Evolutionary conservation across 2,888 invertebrate genomes (phyloP).

Genomic region (Oxytorus armatus): DNA sequence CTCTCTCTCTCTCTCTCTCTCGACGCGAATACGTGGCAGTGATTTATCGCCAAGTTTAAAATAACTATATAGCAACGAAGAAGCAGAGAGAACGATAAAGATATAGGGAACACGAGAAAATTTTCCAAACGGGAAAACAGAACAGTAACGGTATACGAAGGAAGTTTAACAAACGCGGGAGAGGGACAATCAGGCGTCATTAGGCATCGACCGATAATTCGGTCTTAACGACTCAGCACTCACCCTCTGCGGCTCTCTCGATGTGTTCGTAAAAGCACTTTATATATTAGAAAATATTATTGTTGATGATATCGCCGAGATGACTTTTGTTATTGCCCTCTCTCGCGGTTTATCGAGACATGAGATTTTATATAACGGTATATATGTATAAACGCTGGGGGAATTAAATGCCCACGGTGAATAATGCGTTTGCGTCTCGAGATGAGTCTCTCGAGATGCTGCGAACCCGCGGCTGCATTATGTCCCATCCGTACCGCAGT

Average conservation of each 20-base stretch:
- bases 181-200: slow-evolving; percentile 47
- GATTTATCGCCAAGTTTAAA: slow-evolving; percentile 68
- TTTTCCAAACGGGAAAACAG: not conserved
- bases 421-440: slow-evolving; percentile 15
- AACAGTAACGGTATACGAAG: not conserved
- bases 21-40: slow-evolving; percentile 24
- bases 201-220: slow-evolving; percentile 51
- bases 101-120: not conserved
- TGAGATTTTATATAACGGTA: not conserved
- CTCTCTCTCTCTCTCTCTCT: too few species aligned
- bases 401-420: slow-evolving; percentile 19
- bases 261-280: not conserved
- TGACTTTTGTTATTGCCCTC: slow-evolving; percentile 7
- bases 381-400: not conserved
- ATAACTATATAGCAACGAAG: not conserved
- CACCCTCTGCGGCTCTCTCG: not conserved
- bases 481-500: not conserved
- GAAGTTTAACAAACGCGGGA: not conserved
- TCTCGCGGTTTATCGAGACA: slow-evolving; percentile 18
- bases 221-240: slow-evolving; percentile 22
- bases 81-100: not conserved
- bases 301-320: slow-evolving; percentile 7
- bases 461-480: not conserved
- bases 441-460: slow-evolving; percentile 10
- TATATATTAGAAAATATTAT: slow-evolving; percentile 16